Base-by-base conservation (phyloP, 2,797 vertebrate species). In the Coregonus sp. region DNA sequence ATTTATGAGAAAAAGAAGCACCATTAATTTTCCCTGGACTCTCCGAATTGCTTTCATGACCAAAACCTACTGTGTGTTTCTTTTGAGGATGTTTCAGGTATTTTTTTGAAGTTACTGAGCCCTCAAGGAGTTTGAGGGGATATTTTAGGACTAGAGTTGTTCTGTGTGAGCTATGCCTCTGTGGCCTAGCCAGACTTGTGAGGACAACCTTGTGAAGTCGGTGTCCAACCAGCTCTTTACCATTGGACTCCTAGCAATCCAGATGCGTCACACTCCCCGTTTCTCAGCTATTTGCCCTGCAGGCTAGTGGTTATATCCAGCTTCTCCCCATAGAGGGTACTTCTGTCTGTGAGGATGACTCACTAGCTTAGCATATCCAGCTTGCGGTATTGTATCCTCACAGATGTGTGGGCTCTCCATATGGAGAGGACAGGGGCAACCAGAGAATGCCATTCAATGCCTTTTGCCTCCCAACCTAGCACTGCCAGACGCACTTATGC, bases 301-400 rank as follows among this genome's bases (percentile, higher is more conserved):
- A n/a, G 40, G 63, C 35, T 78, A 67, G 72, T 67, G 29, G 50
- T 72, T 35, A 65, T 73, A 33, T 77, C 40, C 12, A 37, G 69
- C 59, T 69, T 61, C 16, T 11, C n/a, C 72, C 67, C 51, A 54
- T 52, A 72, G 69, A 63, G 52, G 61, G 65, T 11, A 69, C 40
- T 14, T 11, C 40, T 47, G 9, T 54, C n/a, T 68, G 59, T 40
- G 51, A 67, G 51, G 66, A 74, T 85, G 78, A 86, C 69, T 80
- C 81, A 79, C 65, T 12, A 37, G 72, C 71, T 80, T 83, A 52
- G 31, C 14, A 5, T 67, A 37, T 29, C 31, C 29, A 16, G 15
- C 65, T 31, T 67, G 65, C 2, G 14, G 1, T 29, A 4, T 33
- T 67, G 31, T 29, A 16, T 67, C 65, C 65, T 33, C 65, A 67